Evolutionary conservation across 1,140 invertebrate species (phyloP), one percentile per base, ranked within the genome.

Genomic region (Anoplophora glabripennis): DNA sequence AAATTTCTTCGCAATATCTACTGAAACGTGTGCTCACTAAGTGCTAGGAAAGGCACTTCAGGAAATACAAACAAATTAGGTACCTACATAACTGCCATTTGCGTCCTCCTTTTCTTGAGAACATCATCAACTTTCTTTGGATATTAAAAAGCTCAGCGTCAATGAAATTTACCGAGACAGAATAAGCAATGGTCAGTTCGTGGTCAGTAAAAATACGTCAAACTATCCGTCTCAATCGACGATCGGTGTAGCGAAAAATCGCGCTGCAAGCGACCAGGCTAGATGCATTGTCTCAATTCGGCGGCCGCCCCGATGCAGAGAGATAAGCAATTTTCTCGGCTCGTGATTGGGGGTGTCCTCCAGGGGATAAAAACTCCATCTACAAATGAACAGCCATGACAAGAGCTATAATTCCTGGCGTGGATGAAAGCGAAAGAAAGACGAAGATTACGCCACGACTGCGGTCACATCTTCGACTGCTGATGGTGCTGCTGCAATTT

Each of bases 381-480:
- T 84, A 84, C 83, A 84, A 84, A 84, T 84, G 83, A 84, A 84
- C 83, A 83, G 78, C 80, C 83, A 82, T 84, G 83, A 84, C 83
- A 84, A 84, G 83, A 80, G 82, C 82, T 79, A 84, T 84, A 84
- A 84, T 84, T 84, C 81, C 63, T 63, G 67, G 53, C 55, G 65
- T 61, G 65, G 66, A 64, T 66, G 69, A 67, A 68, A 70, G 65
- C 66, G 66, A 63, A 61, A 65, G 68, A 67, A 68, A 68, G 65
- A 68, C 55, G 33, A 51, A 54, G 33, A 54, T 44, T 42, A 54
- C 38, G 15, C 40, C 38, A 54, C 36, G 52, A 38, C 35, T 54
- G 52, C 52, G 52, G 38, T 54, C 52, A 54, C 40, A 52, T 52
- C 49, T 52, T 52, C 36, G 37, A 52, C 49, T 52, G 49, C 21